These are phyloP conservation scores for Pristionchus japonicus DNA, from an alignment of 2,888 invertebrate species.

Conservation along the genomic window DNA sequence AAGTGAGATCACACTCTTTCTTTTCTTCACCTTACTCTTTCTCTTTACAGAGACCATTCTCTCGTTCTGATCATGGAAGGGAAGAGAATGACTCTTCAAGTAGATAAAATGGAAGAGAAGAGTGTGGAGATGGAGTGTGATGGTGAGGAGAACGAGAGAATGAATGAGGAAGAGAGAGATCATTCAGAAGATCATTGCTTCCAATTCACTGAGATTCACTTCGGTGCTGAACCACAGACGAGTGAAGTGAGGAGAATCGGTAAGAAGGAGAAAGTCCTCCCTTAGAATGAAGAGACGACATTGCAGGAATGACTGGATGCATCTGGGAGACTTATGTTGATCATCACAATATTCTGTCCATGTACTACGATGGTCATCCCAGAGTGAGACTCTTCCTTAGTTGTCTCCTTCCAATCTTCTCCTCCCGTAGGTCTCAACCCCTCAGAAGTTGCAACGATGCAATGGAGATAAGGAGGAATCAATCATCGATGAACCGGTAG, in stretches of 20 bases:
- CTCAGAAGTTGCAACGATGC: background rate
- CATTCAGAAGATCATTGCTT: background rate
- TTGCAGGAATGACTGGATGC: constrained; percentile 57
- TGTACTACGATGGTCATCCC: constrained; percentile 51
- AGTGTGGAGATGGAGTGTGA: background rate
- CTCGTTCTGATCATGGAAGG: background rate
- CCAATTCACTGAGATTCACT: constrained; percentile 12
- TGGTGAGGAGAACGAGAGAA: background rate
- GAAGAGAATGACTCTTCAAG: background rate
- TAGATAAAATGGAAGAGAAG: background rate
- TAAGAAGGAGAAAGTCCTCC: background rate
- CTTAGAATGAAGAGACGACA: background rate
- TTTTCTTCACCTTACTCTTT: background rate
- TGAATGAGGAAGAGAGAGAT: background rate
- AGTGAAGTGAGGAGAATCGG: constrained; percentile 38
- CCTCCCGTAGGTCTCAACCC: background rate
- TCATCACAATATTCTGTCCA: constrained; percentile 58
- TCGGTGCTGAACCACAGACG: constrained; percentile 15
- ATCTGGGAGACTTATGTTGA: constrained; percentile 58
- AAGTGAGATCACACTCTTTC: background rate
- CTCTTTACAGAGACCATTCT: background rate
- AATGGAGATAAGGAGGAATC: constrained; percentile 18
- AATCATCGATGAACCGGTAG: background rate
- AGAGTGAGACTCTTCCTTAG: constrained; percentile 46
- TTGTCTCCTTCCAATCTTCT: background rate